These are phyloP conservation scores for Podiceps cristatus DNA, from an alignment of 2,113 vertebrate species.

Conservation along the genomic window DNA sequence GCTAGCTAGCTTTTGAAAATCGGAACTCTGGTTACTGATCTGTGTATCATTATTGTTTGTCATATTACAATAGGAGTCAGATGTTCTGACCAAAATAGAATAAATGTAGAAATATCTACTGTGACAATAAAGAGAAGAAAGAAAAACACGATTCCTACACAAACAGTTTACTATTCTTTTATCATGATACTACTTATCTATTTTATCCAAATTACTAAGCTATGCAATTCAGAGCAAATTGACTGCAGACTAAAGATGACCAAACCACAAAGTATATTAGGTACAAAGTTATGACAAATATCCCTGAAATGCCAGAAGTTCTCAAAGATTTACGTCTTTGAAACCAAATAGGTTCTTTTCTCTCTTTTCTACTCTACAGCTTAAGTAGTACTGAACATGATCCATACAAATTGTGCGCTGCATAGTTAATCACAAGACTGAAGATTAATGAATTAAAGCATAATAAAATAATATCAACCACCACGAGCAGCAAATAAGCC, in stretches of 20 bases:
- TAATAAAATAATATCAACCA: slow-evolving; percentile 10
- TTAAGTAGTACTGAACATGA: neutral
- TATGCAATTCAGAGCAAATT: neutral
- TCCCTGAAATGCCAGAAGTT: neutral
- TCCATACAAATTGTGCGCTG: neutral
- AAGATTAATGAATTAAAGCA: slow-evolving; percentile 21
- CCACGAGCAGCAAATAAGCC: neutral
- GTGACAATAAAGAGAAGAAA: neutral
- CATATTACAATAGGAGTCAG: neutral
- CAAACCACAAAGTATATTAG: neutral
- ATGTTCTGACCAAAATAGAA: neutral
- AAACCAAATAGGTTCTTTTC: neutral
- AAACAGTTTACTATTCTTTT: neutral
- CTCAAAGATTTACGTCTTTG: neutral
- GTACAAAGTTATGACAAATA: neutral
- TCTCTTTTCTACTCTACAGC: neutral
- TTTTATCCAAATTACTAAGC: neutral
- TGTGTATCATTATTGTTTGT: neutral
- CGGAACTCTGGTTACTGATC: neutral
- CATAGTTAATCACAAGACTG: neutral
- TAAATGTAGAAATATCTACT: neutral
- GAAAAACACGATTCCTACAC: neutral
- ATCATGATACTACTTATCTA: neutral
- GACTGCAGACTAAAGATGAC: neutral
- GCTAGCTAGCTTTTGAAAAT: neutral